Evolutionary conservation across 2,888 invertebrate genomes (phyloP).

Genomic region (Dryocosmus kuriphilus): DNA sequence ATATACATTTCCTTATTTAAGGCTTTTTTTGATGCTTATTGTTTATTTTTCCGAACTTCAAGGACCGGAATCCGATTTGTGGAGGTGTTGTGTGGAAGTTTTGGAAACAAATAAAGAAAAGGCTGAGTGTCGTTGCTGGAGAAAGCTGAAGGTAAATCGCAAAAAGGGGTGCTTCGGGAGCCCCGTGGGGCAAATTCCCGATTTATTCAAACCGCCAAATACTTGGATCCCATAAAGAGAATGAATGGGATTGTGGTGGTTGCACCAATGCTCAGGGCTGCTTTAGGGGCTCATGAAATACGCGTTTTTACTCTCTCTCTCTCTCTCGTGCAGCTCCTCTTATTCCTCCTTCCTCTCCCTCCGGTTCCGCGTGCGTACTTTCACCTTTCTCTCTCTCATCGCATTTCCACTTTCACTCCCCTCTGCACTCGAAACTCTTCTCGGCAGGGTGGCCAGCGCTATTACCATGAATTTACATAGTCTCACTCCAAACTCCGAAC

Average conservation of each 20-base stretch:
- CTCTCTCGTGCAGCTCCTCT: slow-evolving; percentile 50
- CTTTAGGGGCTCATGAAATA: slow-evolving; percentile 73
- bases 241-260: slow-evolving; percentile 73
- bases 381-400: slow-evolving; percentile 46
- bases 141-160: slow-evolving; percentile 30
- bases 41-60: neutral
- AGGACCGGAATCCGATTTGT: neutral
- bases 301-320: slow-evolving; percentile 61
- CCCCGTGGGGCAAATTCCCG: slow-evolving; percentile 68
- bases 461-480: slow-evolving; percentile 77
- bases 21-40: neutral
- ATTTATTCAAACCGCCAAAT: slow-evolving; percentile 75
- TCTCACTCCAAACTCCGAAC: slow-evolving; percentile 69
- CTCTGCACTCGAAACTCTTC: slow-evolving; percentile 64
- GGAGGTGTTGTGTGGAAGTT: neutral
- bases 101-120: slow-evolving; percentile 18
- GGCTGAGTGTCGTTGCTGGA: neutral
- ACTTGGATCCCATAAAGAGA: slow-evolving; percentile 74
- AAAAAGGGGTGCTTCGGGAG: slow-evolving; percentile 28
- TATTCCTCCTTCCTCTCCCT: slow-evolving; percentile 52
- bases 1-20: neutral
- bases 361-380: slow-evolving; percentile 49
- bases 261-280: slow-evolving; percentile 69
- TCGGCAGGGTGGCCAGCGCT: slow-evolving; percentile 68
- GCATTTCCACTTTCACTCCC: slow-evolving; percentile 49